phyloP scores from a whole-genome alignment of 2,113 vertebrate genomes.

The Scopus umbretta region DNA sequence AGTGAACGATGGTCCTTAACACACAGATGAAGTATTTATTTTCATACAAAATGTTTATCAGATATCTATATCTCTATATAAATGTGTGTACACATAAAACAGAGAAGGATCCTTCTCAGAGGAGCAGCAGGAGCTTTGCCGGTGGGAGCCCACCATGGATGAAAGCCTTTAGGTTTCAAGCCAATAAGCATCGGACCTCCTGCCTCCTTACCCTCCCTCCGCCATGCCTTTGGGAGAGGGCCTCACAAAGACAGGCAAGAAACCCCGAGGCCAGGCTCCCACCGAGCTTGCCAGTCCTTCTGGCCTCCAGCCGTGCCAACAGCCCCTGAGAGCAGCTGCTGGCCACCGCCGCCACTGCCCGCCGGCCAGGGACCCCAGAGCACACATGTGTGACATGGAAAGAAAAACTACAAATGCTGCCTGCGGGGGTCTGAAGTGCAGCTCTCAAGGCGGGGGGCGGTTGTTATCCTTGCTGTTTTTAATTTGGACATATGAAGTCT shows the following conservation, averaged over 20 bases:
- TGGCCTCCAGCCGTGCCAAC: not conserved
- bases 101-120: not conserved
- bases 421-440: not conserved
- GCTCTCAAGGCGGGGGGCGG: not conserved
- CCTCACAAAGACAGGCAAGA: not conserved
- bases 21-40: constrained; percentile 20
- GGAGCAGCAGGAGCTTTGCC: not conserved
- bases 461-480: not conserved
- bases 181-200: not conserved
- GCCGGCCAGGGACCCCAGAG: not conserved
- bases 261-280: not conserved
- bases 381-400: not conserved
- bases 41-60: constrained; percentile 20
- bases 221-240: not conserved
- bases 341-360: fast-evolving
- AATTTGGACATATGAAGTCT: not conserved
- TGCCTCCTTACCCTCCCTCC: not conserved
- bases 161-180: not conserved
- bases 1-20: not conserved
- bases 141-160: not conserved
- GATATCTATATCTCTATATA: not conserved
- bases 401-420: not conserved
- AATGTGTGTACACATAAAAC: not conserved
- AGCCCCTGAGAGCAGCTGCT: not conserved
- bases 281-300: fast-evolving